phyloP scores from a whole-genome alignment of 2,797 vertebrate genomes.

The Sebastes cheni region DNA sequence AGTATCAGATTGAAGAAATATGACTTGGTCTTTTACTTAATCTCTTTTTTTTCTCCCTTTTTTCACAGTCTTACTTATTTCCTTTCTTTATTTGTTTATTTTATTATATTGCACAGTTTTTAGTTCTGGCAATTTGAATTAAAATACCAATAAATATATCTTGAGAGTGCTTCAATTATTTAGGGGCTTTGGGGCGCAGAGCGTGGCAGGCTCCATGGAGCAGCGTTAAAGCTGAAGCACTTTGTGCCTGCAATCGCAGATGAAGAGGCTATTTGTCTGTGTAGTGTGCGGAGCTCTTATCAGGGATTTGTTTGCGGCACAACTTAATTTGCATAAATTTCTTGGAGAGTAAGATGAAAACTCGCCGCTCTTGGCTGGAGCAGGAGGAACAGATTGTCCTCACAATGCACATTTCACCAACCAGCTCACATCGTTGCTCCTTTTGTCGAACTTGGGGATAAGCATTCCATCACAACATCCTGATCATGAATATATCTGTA shows the following conservation, averaged over 20 bases:
- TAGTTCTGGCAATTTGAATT: constrained; percentile 40
- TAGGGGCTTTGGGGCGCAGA: constrained; percentile 47
- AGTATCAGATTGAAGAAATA: not conserved
- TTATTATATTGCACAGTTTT: constrained; percentile 9
- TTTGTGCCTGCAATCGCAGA: constrained; percentile 63
- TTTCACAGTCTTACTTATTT: not conserved
- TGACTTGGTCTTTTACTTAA: not conserved
- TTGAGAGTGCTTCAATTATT: constrained; percentile 58
- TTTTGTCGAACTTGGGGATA: constrained; percentile 8
- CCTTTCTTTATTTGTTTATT: constrained; percentile 6
- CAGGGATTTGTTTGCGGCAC: constrained; percentile 68
- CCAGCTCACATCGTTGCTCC: not conserved
- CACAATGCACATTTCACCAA: constrained; percentile 27
- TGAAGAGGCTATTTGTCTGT: constrained; percentile 73
- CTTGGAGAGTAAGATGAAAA: constrained; percentile 63
- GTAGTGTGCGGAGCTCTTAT: constrained; percentile 63
- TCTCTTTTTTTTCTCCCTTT: not conserved
- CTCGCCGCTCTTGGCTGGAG: constrained; percentile 52
- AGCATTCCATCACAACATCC: constrained; percentile 1
- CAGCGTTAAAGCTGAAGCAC: constrained; percentile 49
- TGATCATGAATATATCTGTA: not conserved
- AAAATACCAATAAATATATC: constrained; percentile 39
- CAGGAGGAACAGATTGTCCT: constrained; percentile 48
- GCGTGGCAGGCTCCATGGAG: constrained; percentile 31
- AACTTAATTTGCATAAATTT: constrained; percentile 73